Base-by-base conservation (phyloP, 1,140 invertebrate genomes). In the Drosophila erecta region DNA sequence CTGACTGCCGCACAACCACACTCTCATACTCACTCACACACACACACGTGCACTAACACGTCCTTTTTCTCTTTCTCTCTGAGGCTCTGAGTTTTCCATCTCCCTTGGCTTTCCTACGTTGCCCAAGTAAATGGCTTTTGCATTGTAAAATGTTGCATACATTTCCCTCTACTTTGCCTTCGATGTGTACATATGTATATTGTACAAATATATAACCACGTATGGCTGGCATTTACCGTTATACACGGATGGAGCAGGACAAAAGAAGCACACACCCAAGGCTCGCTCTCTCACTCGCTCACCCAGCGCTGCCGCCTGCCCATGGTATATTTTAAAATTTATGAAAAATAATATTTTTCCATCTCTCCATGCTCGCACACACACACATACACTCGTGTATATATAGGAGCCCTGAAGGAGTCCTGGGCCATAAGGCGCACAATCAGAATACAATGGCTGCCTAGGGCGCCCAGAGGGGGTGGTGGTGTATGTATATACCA, bases 281-380 rank as follows among this genome's bases (percentile, higher is more conserved):
- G 15, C 20, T 40, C 46, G 30, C 57, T 50, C 17, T 22, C 56
- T 62, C n/a, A 40, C 43, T 54, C 61, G 24, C 44, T 46, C 33
- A 20, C 20, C 33, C 50, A 46, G 54, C 10, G 30, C 15, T 17
- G 17, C 17, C 17, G 17, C 17, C 17, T 58, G 40, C 66, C n/a
- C 44, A 17, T 58, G 70, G 78, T 86, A 86, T 87, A 87, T 87
- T 87, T 89, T 89, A 90, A 90, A 90, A 90, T 90, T 90, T 90
- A 90, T 90, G 85, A 90, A 90, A 89, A 90, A 90, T 90, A 84
- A 90, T 90, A 90, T 90, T 90, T 69, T 90, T 86, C 86, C 86
- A 90, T 90, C 72, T 81, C 47, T 47, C 35, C 47, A 65, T 40
- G 71, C 81, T 73, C 44, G 47, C 59, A 59, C 41, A 59, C 49